Conservation (phyloP, 2,797 vertebrate species). For the Acanthopagrus latus region DNA sequence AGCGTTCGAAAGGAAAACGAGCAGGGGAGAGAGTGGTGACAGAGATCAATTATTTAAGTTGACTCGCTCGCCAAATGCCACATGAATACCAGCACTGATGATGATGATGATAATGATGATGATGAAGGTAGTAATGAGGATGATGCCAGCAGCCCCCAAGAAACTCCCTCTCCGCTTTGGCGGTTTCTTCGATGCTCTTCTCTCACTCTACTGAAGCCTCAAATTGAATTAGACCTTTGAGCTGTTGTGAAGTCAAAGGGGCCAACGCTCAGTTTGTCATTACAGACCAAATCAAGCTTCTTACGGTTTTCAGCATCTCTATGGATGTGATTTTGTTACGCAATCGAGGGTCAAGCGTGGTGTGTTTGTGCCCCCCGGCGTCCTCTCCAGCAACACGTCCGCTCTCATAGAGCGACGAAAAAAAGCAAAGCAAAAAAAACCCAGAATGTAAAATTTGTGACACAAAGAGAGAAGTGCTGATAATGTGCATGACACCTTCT, state of each 20-base stretch:
- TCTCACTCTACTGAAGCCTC: slow-evolving; percentile 25
- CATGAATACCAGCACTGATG: not conserved
- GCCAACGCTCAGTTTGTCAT: slow-evolving; percentile 46
- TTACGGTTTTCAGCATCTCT: slow-evolving; percentile 27
- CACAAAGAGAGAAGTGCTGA: not conserved
- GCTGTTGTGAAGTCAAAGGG: slow-evolving; percentile 49
- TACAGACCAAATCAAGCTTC: slow-evolving; percentile 22
- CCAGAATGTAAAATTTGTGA: not conserved
- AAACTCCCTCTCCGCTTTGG: slow-evolving; percentile 22
- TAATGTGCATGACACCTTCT: not conserved
- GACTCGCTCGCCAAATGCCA: not conserved
- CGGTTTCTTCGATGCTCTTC: not conserved
- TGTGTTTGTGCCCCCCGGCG: not conserved
- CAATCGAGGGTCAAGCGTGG: not conserved
- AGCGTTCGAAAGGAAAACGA: slow-evolving; percentile 13
- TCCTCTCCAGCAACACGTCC: not conserved
- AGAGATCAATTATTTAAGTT: slow-evolving; percentile 28
- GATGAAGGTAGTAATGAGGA: too few relatives aligned
- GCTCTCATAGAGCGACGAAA: not conserved
- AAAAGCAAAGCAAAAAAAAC: too few relatives aligned
- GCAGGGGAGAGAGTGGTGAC: not conserved
- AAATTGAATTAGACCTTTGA: slow-evolving; percentile 58
- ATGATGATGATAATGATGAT: not conserved
- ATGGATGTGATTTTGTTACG: slow-evolving; percentile 29
- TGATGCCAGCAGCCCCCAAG: not conserved